Percentiles rank a stretch among this genome's conserved stretches.
phyloP scores from a whole-genome alignment of 2,113 vertebrate genomes.

The Oophaga pumilio region DNA sequence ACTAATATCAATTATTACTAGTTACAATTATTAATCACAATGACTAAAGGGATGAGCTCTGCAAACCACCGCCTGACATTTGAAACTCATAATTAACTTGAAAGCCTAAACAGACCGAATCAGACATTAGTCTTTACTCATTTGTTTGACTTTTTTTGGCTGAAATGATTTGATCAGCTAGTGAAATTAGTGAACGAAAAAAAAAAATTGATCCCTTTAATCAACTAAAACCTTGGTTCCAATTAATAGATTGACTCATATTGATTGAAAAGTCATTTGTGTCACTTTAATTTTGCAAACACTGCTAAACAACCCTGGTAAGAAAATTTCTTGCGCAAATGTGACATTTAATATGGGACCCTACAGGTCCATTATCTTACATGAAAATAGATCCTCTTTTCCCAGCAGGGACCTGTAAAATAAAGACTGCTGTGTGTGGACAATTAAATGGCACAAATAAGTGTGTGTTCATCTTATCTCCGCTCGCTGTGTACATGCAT shows the following conservation, averaged over 20 bases:
- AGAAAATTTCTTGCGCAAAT: background rate
- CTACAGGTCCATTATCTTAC: background rate
- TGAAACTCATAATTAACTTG: background rate
- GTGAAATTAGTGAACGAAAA: background rate
- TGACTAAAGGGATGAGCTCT: background rate
- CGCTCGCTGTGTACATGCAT: background rate
- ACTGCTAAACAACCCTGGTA: background rate
- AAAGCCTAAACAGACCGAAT: background rate
- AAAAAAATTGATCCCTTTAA: conserved; percentile 1
- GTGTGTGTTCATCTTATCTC: background rate
- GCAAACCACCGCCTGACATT: background rate
- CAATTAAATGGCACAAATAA: conserved; percentile 8
- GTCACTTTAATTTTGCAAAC: background rate
- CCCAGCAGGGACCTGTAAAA: background rate
- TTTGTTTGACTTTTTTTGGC: background rate
- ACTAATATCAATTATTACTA: too few species aligned
- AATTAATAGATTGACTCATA: background rate
- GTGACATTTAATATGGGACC: background rate
- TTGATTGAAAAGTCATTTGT: background rate
- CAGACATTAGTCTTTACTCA: background rate
- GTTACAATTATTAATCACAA: background rate
- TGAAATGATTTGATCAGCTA: background rate
- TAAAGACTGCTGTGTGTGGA: background rate
- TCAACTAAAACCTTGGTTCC: conserved; percentile 1
- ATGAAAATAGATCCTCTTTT: background rate